Evolutionary conservation across 2,113 vertebrate genomes (phyloP).

Genomic region (Brachypodius melanocephalos): DNA sequence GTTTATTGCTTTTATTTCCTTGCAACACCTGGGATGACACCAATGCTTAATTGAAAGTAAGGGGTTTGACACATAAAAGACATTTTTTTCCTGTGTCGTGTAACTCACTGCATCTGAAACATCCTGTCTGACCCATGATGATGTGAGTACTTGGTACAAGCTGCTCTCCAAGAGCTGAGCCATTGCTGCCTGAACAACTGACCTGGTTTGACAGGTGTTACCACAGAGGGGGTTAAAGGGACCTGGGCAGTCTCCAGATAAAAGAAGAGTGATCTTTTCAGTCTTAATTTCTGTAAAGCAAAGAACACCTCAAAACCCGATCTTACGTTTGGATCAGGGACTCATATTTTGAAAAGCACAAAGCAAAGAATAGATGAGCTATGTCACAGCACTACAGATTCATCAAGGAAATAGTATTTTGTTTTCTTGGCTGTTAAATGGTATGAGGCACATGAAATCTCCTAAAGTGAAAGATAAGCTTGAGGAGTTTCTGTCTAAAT

Average conservation of each 20-base stretch:
- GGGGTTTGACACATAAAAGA: background rate
- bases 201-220: background rate
- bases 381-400: background rate
- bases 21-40: background rate
- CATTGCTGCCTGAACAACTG: background rate
- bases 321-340: background rate
- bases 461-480: background rate
- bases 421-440: background rate
- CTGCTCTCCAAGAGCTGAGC: background rate
- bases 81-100: background rate
- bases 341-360: background rate
- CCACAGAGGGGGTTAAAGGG: background rate
- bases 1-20: background rate
- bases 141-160: fast-evolving
- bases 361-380: background rate
- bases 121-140: background rate
- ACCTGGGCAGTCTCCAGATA: background rate
- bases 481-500: background rate
- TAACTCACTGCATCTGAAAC: background rate
- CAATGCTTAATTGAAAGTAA: background rate
- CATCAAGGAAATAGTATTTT: background rate
- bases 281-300: background rate
- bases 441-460: background rate
- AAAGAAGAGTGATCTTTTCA: background rate
- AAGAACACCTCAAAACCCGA: background rate